Conservation (phyloP, 2,888 invertebrate genomes). For the Meganola albula region DNA sequence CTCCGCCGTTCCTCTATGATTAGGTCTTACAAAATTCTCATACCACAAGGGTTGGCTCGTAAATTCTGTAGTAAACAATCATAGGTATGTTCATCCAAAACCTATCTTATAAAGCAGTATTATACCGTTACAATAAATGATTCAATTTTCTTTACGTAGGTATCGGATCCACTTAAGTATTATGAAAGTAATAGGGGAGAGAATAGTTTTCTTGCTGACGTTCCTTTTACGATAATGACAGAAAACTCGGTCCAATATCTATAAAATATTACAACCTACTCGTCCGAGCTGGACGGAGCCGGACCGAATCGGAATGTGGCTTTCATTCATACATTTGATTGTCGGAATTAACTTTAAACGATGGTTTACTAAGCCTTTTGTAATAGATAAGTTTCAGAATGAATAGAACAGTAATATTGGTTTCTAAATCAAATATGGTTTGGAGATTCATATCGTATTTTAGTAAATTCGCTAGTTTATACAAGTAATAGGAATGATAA, state of each 20-base stretch:
- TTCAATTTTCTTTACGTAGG: constrained; percentile 74
- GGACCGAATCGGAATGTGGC: constrained; percentile 29
- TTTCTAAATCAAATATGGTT: too few relatives aligned
- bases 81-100: constrained; percentile 60
- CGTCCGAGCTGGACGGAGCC: constrained; percentile 34
- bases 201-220: constrained; percentile 77
- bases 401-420: constrained; percentile 13
- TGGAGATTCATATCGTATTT: too few relatives aligned
- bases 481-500: too few relatives aligned
- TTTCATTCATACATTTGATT: constrained; percentile 49
- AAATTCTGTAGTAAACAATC: constrained; percentile 52
- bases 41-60: constrained; percentile 37
- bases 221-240: constrained; percentile 76
- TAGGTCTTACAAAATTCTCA: constrained; percentile 13
- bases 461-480: too few relatives aligned
- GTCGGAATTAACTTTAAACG: constrained; percentile 56
- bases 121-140: constrained; percentile 73
- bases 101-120: constrained; percentile 70
- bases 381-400: constrained; percentile 29
- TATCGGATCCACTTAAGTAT: constrained; percentile 75
- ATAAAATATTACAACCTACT: constrained; percentile 63
- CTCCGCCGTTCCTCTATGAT: too few relatives aligned
- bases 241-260: constrained; percentile 74
- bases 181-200: constrained; percentile 72
- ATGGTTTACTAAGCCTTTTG: constrained; percentile 30